Evolutionary conservation across 37 sponge, comb jelly and placozoan species (phyloP), one percentile per base, ranked within the genome.

Genomic region (Eunapius fragilis): DNA sequence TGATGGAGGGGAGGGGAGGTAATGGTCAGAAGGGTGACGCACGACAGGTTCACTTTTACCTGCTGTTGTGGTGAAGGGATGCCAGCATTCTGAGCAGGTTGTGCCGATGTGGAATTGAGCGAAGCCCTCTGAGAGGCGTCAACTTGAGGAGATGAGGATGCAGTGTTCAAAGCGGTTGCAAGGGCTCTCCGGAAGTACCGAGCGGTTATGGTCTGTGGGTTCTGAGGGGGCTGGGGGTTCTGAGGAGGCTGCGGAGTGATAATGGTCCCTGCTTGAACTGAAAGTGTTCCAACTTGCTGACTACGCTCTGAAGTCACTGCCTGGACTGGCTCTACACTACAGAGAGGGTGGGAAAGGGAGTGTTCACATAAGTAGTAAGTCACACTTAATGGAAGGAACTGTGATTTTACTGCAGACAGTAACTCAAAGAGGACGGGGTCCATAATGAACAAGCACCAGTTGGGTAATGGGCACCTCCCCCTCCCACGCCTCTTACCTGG

Each of bases 151-250:
- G 58, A 58, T 12, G 58, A 17, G 58, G 58, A 19, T 10, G 58
- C 3, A 0, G 71, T 71, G 48, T 34, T 37, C 17, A 82, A 7
- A 24, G 82, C 73, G 0, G 37, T 22, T 3, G 79, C 49, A 22
- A 86, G 79, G 13, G 86, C 86, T 37, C 79, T 79, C 28, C 79
- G 86, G 71, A 86, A 73, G 70, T 48, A 41, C 25, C 67, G 32
- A 28, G 50, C 28, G 48, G 78, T 79, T 77, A 86, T 71, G 22
- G 22, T 25, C 45, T 37, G 58, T 58, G 58, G 58, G 14, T 2
- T 58, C 58, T 58, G 31, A 3, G 78, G 31, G 38, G 78, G 47
- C 19, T 35, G 77, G 10, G 33, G 36, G 33, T 26, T 34, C 69
- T 5, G 27, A 72, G 58, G 58, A 11, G 58, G 14, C 58, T 72